phyloP scores from a whole-genome alignment of 1,140 invertebrate genomes.

The Berghia stephanieae region DNA sequence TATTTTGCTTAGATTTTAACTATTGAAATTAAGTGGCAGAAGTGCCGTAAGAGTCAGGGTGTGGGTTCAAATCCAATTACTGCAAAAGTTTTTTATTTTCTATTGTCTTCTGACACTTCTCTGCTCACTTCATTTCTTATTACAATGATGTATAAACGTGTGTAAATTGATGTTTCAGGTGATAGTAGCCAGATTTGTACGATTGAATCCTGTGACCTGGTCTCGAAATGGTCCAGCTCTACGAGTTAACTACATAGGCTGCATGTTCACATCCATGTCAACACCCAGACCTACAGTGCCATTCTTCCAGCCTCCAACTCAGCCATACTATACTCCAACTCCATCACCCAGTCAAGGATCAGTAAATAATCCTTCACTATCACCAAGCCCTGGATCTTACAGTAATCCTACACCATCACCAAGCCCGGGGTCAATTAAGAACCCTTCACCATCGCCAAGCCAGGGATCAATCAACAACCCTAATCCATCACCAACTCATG shows the following conservation, averaged over 20 bases:
- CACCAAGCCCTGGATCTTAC: background rate
- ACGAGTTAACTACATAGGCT: conserved; percentile 45
- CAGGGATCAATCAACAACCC: background rate
- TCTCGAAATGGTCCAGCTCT: conserved; percentile 36
- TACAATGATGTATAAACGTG: no score
- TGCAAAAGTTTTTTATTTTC: no score
- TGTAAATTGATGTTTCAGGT: background rate
- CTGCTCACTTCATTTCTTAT: no score
- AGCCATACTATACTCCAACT: background rate
- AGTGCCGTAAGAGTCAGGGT: no score
- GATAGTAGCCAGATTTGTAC: conserved; percentile 38
- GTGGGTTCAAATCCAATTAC: no score
- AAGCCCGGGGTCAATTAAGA: no score
- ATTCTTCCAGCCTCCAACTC: background rate
- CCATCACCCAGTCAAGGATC: background rate
- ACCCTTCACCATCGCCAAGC: background rate
- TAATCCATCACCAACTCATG: background rate
- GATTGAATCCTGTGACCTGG: conserved; percentile 38
- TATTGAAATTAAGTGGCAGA: no score
- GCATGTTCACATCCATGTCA: background rate
- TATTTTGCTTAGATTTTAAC: no score
- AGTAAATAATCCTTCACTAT: background rate
- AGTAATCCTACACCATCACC: no score
- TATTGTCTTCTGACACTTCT: no score
- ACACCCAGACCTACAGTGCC: conserved; percentile 9